Evolutionary conservation across 2,888 invertebrate genomes (phyloP), one percentile per base, ranked within the genome.

Genomic region (Rosalia funebris): DNA sequence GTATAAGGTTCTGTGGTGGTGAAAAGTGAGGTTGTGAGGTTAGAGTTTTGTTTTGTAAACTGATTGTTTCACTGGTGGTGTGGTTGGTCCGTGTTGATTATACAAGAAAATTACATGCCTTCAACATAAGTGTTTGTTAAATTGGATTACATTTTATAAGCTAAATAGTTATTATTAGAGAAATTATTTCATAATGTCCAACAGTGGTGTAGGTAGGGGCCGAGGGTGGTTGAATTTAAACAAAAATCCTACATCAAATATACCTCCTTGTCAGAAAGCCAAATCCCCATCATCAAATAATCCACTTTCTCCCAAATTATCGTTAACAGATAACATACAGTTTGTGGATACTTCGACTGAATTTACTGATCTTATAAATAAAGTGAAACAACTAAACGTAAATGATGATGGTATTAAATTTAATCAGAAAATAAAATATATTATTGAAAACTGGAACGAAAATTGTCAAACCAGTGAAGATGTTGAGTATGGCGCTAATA

Each of bases 371-470:
- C 66, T 80, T 17, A 65, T 79, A 15, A 68, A 68, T 3, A 68
- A 69, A 59, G 66, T 81, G n/a, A 73, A 74, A 44, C 71, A 75
- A 57, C 65, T 81, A 17, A 74, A 74, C 63, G 54, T 71, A 7
- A 69, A 71, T 7, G 82, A 82, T 63, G 81, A 82, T 69, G 81
- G 81, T 3, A 81, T 81, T 46, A 62, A 76, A 57, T 74, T 80
- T 54, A 81, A 81, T 65, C 76, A 79, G 57, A 82, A 81, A 66
- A 69, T 80, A 11, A 77, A 75, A 63, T 66, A 74, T 57, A 75
- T 81, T 34, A 60, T 77, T 16, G 73, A 77, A 48, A 68, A 66
- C 37, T 79, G 79, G 76, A 62, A 66, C 15, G 60, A 74, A 17
- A 73, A 73, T 20, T 81, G 81, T 62, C 50, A 70, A 20, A 74